Evolutionary conservation across 2,113 vertebrate genomes (phyloP), one percentile per base, ranked within the genome.

Genomic region (Sorex fumeus): DNA sequence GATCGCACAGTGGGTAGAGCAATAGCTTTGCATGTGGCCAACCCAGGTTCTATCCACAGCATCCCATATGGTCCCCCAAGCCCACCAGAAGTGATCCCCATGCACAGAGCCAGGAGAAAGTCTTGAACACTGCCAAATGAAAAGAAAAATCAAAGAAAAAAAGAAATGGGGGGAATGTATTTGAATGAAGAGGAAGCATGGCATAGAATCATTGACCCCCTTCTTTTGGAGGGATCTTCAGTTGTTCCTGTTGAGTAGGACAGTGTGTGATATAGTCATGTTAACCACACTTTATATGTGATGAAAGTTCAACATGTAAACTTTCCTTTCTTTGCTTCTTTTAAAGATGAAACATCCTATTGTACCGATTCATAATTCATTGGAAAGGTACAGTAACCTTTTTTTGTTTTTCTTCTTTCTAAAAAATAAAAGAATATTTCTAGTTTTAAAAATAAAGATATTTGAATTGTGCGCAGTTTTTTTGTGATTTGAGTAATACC

Each of bases 331-430:
- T 84, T 36, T 89, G 81, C 36, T 94, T 96, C 57, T 95, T 93
- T 98, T 97, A 78, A 97, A 99, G 99, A 96, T 98, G 93, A 99
- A 98, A 97, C 97, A 98, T 79, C 96, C 98, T 85, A 93, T 98
- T 95, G 97, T 98, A 93, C 97, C 98, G 84, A 98, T 98, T 97
- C 98, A 97, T 89, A 97, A 94, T 95, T 94, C 97, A 95, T 94
- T 95, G 93, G 98, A 99, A 98, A 99, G 98, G 99, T 99, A 99
- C 79, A 84, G 84, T 92, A 87, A 43, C 34, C 21, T 6, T 86
- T 53, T 91, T 95, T 79, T 87, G 88, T 82, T 95, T 74, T 89
- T 86, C 27, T 93, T 94, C 32, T 83, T 87, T 64, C 25, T 82
- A 67, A 79, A 85, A 47, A 50, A 50, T 50, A 13, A 50, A 50